These are phyloP conservation scores for Lepidurus packardi DNA, from an alignment of 1,140 invertebrate genomes.

Conservation along the genomic window DNA sequence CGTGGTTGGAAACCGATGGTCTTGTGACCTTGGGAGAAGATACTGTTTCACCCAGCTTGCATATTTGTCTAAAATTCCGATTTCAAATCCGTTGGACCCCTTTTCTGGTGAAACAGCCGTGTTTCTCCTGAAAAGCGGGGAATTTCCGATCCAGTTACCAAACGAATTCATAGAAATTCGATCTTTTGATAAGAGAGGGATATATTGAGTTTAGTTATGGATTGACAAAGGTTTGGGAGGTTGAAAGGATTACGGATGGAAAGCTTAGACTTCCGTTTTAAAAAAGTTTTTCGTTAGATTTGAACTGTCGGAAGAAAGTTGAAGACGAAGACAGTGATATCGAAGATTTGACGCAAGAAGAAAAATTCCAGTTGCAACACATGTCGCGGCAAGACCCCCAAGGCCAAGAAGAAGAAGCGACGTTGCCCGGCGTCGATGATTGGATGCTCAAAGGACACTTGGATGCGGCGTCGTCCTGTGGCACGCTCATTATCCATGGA, in stretches of 20 bases:
- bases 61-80: background rate
- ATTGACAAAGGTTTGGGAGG: background rate
- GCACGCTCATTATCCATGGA: conserved; percentile 67
- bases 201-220: background rate
- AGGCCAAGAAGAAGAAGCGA: conserved; percentile 61
- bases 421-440: conserved; percentile 16
- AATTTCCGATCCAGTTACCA: background rate
- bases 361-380: conserved; percentile 72
- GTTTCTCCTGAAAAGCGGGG: background rate
- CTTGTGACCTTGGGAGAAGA: conserved; percentile 3
- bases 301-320: conserved; percentile 65
- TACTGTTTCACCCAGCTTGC: background rate
- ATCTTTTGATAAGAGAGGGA: background rate
- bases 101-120: background rate
- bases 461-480: conserved; percentile 68
- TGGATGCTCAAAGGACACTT: conserved; percentile 23
- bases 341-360: conserved; percentile 79
- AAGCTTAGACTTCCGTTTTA: background rate
- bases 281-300: conserved; percentile 23
- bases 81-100: background rate
- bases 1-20: background rate
- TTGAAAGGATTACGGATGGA: background rate
- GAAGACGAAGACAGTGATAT: conserved; percentile 82
- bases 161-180: background rate
- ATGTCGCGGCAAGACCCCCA: conserved; percentile 83